These are phyloP conservation scores for Tamandua tetradactyla DNA, from an alignment of 2,797 vertebrate genomes.

Conservation along the genomic window DNA sequence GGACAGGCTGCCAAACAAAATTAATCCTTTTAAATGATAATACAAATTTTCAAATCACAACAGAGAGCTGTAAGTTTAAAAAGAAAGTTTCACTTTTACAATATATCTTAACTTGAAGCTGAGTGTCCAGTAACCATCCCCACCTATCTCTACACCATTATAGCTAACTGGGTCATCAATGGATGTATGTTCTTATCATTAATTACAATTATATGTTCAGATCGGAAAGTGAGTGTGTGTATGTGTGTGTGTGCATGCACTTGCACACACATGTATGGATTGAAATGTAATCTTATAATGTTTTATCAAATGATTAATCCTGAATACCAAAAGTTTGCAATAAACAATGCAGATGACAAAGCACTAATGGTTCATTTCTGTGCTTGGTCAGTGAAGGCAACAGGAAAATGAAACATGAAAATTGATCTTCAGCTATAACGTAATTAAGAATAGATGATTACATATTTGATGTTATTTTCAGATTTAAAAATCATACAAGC, in stretches of 20 bases:
- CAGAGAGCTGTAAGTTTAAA: not conserved
- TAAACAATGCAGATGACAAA: slow-evolving; percentile 57
- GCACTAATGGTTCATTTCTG: slow-evolving; percentile 59
- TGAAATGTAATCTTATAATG: slow-evolving; percentile 24
- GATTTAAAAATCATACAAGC: slow-evolving; percentile 50
- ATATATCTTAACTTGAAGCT: slow-evolving; percentile 26
- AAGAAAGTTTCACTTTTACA: slow-evolving; percentile 1
- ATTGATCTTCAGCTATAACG: slow-evolving; percentile 54
- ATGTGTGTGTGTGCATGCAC: not conserved
- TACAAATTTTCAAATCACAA: slow-evolving; percentile 51
- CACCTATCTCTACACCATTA: not conserved
- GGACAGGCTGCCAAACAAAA: slow-evolving; percentile 41
- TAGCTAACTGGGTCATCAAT: not conserved
- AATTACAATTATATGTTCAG: not conserved
- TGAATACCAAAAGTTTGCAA: slow-evolving; percentile 65
- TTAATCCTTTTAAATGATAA: slow-evolving; percentile 72
- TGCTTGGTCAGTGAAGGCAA: slow-evolving; percentile 64
- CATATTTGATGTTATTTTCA: slow-evolving; percentile 44
- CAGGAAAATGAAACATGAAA: slow-evolving; percentile 63
- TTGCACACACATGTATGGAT: too few relatives aligned
- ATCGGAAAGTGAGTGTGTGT: not conserved
- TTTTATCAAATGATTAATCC: slow-evolving; percentile 64
- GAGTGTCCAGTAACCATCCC: not conserved
- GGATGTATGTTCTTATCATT: not conserved
- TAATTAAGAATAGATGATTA: slow-evolving; percentile 70